These are phyloP conservation scores for Bombylius discolor DNA, from an alignment of 2,888 invertebrate species.

Conservation along the genomic window DNA sequence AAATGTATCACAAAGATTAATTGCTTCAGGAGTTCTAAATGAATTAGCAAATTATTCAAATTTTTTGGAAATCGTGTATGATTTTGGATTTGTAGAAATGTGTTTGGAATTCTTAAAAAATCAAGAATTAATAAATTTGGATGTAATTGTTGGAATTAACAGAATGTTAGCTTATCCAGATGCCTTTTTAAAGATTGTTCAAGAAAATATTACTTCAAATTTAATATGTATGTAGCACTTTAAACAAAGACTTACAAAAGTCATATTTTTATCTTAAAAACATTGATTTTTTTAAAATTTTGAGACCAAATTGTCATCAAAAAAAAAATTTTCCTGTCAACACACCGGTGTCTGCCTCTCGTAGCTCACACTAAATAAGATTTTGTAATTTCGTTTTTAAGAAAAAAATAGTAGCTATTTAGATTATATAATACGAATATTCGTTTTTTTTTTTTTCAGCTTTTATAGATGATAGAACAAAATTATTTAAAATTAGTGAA, in stretches of 20 bases:
- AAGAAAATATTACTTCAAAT: background rate
- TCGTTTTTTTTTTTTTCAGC: background rate
- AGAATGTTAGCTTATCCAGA: constrained; percentile 20
- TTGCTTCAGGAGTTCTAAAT: background rate
- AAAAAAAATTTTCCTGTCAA: too few relatives aligned
- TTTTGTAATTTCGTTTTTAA: too few relatives aligned
- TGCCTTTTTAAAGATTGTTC: constrained; percentile 6
- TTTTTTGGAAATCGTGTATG: background rate
- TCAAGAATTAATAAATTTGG: background rate
- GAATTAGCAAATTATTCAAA: background rate
- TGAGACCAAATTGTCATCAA: too few relatives aligned
- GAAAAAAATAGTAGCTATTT: too few relatives aligned
- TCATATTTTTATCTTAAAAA: too few relatives aligned
- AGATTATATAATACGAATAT: too few relatives aligned
- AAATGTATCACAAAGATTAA: background rate
- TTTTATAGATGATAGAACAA: background rate
- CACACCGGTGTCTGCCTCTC: too few relatives aligned
- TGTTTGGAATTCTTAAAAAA: background rate
- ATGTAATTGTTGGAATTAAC: constrained; percentile 19
- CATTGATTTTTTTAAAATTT: too few relatives aligned
- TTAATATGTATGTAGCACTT: too few relatives aligned
- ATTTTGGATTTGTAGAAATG: background rate
- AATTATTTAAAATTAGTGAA: background rate
- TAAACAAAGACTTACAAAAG: too few relatives aligned
- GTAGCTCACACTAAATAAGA: too few relatives aligned